Evolutionary conservation across 2,797 vertebrate species (phyloP).

Genomic region (Synanceia verrucosa): DNA sequence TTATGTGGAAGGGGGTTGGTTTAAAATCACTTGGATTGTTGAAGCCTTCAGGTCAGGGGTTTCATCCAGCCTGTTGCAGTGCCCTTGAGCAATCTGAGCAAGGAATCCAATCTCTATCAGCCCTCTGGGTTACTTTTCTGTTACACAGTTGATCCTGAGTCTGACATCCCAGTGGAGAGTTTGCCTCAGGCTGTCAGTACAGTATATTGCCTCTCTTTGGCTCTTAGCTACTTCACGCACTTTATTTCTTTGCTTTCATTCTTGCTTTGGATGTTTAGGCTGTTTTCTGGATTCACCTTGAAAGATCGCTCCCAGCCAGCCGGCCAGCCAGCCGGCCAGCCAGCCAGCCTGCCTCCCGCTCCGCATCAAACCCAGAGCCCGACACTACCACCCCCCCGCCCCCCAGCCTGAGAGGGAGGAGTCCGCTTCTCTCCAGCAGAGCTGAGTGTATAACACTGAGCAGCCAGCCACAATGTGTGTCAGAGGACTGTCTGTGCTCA

Average conservation of each 20-base stretch:
- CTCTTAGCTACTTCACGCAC: not conserved
- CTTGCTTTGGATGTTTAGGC: conserved; percentile 35
- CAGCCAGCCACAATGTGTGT: conserved; percentile 86
- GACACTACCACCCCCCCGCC: conserved; percentile 52
- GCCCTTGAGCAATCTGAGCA: conserved; percentile 48
- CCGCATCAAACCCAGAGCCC: conserved; percentile 54
- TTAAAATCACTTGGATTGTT: not conserved
- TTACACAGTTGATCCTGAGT: conserved; percentile 10
- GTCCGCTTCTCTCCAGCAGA: conserved; percentile 62
- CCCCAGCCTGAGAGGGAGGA: conserved; percentile 81
- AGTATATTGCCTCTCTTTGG: not conserved
- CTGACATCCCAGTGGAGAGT: conserved; percentile 30
- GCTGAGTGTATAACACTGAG: conserved; percentile 86
- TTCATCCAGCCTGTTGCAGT: conserved; percentile 27
- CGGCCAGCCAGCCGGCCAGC: conserved; percentile 64
- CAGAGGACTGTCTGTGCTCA: conserved; percentile 90
- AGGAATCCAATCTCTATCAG: conserved; percentile 24
- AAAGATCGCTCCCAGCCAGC: conserved; percentile 63
- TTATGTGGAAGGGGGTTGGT: not conserved
- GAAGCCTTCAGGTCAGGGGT: not conserved
- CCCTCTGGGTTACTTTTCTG: conserved; percentile 4
- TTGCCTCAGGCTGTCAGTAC: conserved; percentile 20
- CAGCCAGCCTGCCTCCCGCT: conserved; percentile 66
- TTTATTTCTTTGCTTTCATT: not conserved
- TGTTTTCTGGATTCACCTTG: conserved; percentile 73